Percentiles rank a stretch among this genome's conserved stretches.
Conservation (phyloP, 2,888 invertebrate species). For the Dryobotodes eremita region DNA sequence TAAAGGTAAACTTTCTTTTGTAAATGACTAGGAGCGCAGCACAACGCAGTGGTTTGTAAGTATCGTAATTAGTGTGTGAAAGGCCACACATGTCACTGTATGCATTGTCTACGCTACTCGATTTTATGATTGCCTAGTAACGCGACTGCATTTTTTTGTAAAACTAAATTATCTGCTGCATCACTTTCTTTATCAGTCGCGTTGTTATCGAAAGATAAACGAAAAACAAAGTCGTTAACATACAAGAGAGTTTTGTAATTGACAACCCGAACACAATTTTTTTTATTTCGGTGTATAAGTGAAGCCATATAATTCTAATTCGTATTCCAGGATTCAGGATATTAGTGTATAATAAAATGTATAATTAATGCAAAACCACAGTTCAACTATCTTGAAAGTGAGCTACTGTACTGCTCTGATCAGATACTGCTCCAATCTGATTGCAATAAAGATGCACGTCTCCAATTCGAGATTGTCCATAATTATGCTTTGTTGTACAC, state of each 20-base stretch:
- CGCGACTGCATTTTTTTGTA: constrained; percentile 27
- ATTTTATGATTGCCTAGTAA: constrained; percentile 61
- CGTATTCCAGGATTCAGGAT: background rate
- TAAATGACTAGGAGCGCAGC: constrained; percentile 60
- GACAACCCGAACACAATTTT: background rate
- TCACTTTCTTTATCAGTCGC: background rate
- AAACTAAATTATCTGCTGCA: constrained; percentile 18
- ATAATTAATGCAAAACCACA: background rate
- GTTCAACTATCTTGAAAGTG: background rate
- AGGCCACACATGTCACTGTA: constrained; percentile 59
- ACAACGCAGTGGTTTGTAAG: constrained; percentile 54
- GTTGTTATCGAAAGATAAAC: constrained; percentile 3
- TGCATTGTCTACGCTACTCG: constrained; percentile 49
- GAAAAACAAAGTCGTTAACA: background rate
- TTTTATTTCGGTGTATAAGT: background rate
- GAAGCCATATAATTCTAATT: background rate
- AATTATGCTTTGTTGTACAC: background rate
- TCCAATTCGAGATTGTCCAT: background rate
- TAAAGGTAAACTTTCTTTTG: constrained; percentile 62
- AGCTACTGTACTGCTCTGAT: background rate
- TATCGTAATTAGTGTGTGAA: constrained; percentile 67
- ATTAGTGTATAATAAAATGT: no score
- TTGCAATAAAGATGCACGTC: background rate
- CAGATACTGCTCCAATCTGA: background rate
- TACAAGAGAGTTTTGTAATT: no score